Base-by-base conservation (phyloP, 2,113 vertebrate species). In the Dunckerocampus dactyliophorus region DNA sequence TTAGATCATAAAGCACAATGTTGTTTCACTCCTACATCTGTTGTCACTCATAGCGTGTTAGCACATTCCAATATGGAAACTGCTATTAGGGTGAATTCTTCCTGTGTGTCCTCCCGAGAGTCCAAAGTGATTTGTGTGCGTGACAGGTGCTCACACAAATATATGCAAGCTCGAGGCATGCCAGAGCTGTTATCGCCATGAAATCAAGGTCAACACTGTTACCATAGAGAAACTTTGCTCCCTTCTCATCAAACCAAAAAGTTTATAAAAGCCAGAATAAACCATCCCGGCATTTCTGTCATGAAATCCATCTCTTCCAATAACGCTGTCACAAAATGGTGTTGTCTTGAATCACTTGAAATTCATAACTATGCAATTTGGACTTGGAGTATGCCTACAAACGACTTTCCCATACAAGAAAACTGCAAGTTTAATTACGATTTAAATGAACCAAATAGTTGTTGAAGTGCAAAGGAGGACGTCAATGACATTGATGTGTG, bases 81-180 rank as follows among this genome's bases (percentile, higher is more conserved):
- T 49, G 31, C 42, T 24, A 67, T 59, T 63, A 50, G 14, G 56
- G 53, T 50, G 20, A 52, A 14, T 54, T 77, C 62, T 59, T 62
- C 67, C 65, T 64, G 67, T 67, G 76, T 62, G 73, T 77, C 53
- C 70, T 65, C 65, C 66, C 43, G 46, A 45, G 55, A 64, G 69
- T 71, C 67, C 51, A 31, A 52, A 48, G 16, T 70, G 75, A 85
- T 85, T 83, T 73, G 76, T 76, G 71, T 17, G 42, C 31, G 45
- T 77, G 73, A 77, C 81, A 84, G 79, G 74, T 77, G 68, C 53
- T 68, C 60, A 57, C 28, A 60, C 72, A 67, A 61, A 65, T 63
- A 72, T 31, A 73, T 39, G 69, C 65, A 39, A 47, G 64, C 62
- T 56, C 56, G 37, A 17, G 45, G 50, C 13, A n/a, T 63, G 59